Percentiles rank a stretch among this genome's conserved stretches.
phyloP scores from a whole-genome alignment of 2,888 invertebrate species.

The Ditula angustiorana region DNA sequence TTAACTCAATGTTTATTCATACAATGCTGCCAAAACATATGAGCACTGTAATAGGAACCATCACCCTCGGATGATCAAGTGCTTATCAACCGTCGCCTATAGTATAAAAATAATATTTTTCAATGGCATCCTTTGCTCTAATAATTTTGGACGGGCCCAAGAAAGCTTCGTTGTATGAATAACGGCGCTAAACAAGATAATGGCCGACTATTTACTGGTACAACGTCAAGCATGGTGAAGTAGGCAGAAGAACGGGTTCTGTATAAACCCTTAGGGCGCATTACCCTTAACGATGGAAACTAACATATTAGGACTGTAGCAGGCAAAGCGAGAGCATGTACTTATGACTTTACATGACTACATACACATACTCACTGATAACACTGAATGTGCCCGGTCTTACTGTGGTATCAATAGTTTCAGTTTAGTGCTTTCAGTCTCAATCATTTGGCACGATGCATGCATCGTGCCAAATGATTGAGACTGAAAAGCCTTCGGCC shows the following conservation, averaged over 20 bases:
- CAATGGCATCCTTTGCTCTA: constrained; percentile 20
- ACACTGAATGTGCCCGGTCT: neutral
- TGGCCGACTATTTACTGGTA: neutral
- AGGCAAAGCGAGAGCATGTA: no score
- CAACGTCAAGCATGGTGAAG: neutral
- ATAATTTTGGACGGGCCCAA: constrained; percentile 32
- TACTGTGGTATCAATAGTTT: constrained; percentile 13
- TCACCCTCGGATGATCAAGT: constrained; percentile 19
- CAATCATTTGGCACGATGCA: constrained; percentile 6
- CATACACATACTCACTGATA: constrained; percentile 1
- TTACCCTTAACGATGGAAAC: neutral
- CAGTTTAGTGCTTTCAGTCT: constrained; percentile 37
- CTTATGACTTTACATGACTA: neutral
- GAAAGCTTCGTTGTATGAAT: constrained; percentile 33
- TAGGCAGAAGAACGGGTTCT: neutral
- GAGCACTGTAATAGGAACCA: constrained; percentile 30
- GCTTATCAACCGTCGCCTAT: constrained; percentile 5
- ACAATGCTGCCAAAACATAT: constrained; percentile 22
- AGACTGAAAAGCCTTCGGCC: no score
- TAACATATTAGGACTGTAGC: no score
- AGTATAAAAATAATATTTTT: constrained; percentile 10
- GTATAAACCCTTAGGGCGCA: neutral
- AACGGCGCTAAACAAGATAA: neutral
- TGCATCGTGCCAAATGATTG: no score
- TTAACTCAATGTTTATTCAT: constrained; percentile 16